Conservation (phyloP, 2,113 vertebrate genomes). For the Bothrops jararaca region DNA sequence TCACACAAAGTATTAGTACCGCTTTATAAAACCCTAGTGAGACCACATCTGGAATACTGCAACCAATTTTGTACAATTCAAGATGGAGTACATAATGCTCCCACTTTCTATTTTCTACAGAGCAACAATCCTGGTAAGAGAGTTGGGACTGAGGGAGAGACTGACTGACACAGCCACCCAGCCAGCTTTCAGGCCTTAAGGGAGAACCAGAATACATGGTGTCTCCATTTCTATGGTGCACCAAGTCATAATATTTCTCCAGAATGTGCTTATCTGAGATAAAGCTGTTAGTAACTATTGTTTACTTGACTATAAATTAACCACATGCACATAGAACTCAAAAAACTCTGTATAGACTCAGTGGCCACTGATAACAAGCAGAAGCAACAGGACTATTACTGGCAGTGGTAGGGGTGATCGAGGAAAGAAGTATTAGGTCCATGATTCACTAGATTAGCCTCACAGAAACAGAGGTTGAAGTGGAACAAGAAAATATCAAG, state of each 20-base stretch:
- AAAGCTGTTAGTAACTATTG: not conserved
- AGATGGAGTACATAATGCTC: not conserved
- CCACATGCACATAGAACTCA: not conserved
- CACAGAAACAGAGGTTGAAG: not conserved
- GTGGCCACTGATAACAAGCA: not conserved
- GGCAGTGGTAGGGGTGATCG: not conserved
- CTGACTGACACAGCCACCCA: not conserved
- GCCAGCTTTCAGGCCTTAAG: not conserved
- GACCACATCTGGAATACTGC: too few species aligned
- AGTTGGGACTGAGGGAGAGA: not conserved
- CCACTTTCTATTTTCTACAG: not conserved
- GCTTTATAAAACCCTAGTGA: too few species aligned
- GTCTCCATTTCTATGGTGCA: not conserved
- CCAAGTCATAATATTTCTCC: not conserved
- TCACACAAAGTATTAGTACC: too few species aligned
- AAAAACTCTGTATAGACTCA: not conserved
- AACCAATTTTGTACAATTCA: not conserved
- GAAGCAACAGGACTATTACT: not conserved
- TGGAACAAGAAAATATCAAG: not conserved
- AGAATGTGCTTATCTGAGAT: not conserved
- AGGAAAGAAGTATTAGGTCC: not conserved
- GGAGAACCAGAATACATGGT: not conserved
- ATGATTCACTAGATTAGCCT: not conserved
- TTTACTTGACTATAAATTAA: not conserved
- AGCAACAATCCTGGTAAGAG: not conserved